A percentile compares a stretch with the other conserved stretches of the same genome.
Evolutionary conservation across 2,797 vertebrate species (phyloP).

Genomic region (Xiphophorus birchmanni): DNA sequence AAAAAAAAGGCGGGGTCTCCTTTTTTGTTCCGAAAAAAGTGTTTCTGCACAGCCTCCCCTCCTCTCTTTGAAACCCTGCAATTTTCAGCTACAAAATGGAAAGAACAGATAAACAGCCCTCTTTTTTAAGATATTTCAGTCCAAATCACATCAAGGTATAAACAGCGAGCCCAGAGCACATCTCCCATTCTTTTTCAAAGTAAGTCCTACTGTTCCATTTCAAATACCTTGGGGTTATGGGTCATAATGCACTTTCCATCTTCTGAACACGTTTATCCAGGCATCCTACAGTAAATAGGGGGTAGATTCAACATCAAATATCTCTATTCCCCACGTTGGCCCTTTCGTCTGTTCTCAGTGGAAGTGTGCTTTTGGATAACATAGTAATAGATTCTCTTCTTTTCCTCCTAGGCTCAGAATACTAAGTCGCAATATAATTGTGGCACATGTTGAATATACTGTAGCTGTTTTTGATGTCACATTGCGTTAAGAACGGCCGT

Average conservation of each 20-base stretch:
- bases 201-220: conserved; percentile 80
- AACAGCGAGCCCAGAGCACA: conserved; percentile 78
- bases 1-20: conserved; percentile 28
- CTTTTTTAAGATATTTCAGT: conserved; percentile 66
- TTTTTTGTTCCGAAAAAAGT: conserved; percentile 37
- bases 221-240: conserved; percentile 79
- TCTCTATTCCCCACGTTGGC: conserved; percentile 77
- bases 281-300: conserved; percentile 79
- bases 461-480: conserved; percentile 55
- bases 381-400: conserved; percentile 74
- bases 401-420: conserved; percentile 64
- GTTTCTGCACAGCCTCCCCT: conserved; percentile 44
- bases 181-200: conserved; percentile 81
- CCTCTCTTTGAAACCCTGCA: conserved; percentile 45
- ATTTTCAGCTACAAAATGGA: conserved; percentile 65
- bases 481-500: conserved; percentile 29
- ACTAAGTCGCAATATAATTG: conserved; percentile 76
- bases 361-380: conserved; percentile 78
- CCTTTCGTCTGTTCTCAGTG: conserved; percentile 73
- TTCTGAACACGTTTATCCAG: conserved; percentile 80
- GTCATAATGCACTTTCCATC: conserved; percentile 79
- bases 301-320: conserved; percentile 81
- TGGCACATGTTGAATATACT: conserved; percentile 43
- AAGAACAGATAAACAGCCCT: conserved; percentile 70
- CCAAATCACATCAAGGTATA: conserved; percentile 82